These are phyloP conservation scores for Synchiropus splendidus DNA, from an alignment of 2,113 vertebrate genomes.

Conservation along the genomic window DNA sequence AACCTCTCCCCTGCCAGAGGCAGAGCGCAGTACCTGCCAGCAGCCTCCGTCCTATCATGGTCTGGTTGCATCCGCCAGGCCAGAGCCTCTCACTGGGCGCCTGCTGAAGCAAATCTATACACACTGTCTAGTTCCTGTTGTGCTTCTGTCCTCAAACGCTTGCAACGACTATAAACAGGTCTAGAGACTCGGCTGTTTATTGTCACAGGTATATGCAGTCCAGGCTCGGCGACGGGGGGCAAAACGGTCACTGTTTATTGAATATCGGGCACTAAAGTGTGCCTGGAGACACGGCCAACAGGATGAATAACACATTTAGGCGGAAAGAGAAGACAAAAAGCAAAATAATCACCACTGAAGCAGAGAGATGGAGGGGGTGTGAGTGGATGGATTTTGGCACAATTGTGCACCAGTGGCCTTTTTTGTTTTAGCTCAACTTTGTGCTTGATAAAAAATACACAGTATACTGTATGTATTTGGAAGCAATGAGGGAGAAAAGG, in stretches of 20 bases:
- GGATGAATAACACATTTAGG: constrained; percentile 64
- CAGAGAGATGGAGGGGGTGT: constrained; percentile 36
- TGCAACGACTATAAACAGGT: constrained; percentile 59
- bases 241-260: constrained; percentile 52
- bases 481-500: constrained; percentile 26
- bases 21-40: constrained; percentile 41
- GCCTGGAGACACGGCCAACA: constrained; percentile 53
- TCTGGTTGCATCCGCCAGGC: constrained; percentile 51
- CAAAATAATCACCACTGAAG: constrained; percentile 56
- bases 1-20: constrained; percentile 44
- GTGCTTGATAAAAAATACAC: too few relatives aligned
- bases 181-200: constrained; percentile 50
- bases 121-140: constrained; percentile 57
- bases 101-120: constrained; percentile 35
- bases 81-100: constrained; percentile 32
- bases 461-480: constrained; percentile 18
- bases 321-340: constrained; percentile 58
- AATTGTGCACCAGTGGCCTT: too few relatives aligned
- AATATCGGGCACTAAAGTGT: constrained; percentile 54
- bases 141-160: constrained; percentile 40
- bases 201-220: constrained; percentile 53
- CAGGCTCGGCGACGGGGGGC: constrained; percentile 30
- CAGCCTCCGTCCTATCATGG: constrained; percentile 50
- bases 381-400: constrained; percentile 23
- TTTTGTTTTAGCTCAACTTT: too few relatives aligned